Percentiles rank a stretch among this genome's conserved stretches.
phyloP scores from a whole-genome alignment of 2,888 invertebrate genomes.

The Eucera pruinosa region DNA sequence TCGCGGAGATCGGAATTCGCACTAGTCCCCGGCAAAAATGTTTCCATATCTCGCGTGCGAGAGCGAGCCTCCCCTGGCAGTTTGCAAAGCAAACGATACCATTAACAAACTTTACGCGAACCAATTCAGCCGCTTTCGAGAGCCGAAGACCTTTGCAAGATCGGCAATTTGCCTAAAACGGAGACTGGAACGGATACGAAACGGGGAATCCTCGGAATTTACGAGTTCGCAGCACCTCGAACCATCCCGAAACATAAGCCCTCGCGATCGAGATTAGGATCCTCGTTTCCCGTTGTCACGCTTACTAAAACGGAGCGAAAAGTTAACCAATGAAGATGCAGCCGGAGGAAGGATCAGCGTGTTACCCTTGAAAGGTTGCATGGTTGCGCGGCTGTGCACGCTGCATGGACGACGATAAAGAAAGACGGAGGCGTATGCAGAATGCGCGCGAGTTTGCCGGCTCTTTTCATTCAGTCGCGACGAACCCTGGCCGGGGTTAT shows the following conservation, averaged over 20 bases:
- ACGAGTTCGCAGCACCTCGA: no score
- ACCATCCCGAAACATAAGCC: no score
- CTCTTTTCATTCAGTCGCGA: constrained; percentile 54
- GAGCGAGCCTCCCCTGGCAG: no score
- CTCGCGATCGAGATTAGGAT: no score
- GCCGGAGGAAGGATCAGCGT: no score
- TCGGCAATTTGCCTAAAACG: no score
- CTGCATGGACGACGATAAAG: not conserved
- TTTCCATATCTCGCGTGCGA: not conserved
- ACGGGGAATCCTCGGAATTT: no score
- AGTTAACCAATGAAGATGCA: no score
- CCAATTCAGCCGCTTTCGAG: not conserved
- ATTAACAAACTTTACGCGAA: not conserved
- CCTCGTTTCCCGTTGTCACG: no score
- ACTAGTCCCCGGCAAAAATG: not conserved
- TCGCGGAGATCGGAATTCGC: not conserved
- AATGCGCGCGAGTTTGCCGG: constrained; percentile 26
- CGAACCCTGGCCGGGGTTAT: constrained; percentile 49
- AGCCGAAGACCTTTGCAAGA: not conserved
- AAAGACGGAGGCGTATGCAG: not conserved
- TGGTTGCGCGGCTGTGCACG: no score
- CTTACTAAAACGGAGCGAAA: no score
- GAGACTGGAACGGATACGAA: no score
- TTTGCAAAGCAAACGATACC: not conserved
- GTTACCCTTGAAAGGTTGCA: not conserved